Base-by-base conservation (phyloP, 2,113 vertebrate species). In the Chauna torquata region DNA sequence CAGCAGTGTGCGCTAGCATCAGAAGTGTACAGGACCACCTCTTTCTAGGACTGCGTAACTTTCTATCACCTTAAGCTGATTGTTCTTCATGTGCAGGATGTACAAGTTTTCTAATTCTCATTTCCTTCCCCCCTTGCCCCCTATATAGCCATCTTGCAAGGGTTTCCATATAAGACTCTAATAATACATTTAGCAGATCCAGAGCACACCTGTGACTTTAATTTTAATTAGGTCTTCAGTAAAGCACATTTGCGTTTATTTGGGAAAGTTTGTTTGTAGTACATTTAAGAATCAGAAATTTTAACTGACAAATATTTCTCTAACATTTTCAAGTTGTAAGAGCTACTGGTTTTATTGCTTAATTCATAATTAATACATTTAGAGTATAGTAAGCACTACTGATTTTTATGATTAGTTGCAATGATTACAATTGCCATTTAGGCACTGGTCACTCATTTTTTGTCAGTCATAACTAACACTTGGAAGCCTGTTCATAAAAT, bases 401-500 rank as follows among this genome's bases (percentile, higher is more conserved):
- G 32, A 80, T 88, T 95, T 88, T 88, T 72, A 55, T 72, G 32
- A 76, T 88, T 80, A 59, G 42, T 86, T 92, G 59, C 54, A 77
- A 3, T 83, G 49, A 86, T 62, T 49, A 69, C 58, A 81, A 19
- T 88, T 92, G 8, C 40, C 44, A 27, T 72, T 90, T 88, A 65
- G 75, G 54, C 68, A 62, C 44, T 74, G 12, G 72, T 92, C 4
- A 4, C 58, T 74, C 11, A 0, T 40, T 57, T 55, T 84, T 58
- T 90, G 45, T 85, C 36, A 87, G 91, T 89, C 90, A 82, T 81
- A 82, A 92, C 65, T 89, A 74, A 93, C 57, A 34, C 8, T 66
- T 75, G 45, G 38, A 90, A 96, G 50, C 40, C 20, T 82, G 36
- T 52, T 92, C 45, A 85, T 95, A 85, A 93, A 87, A 82, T 87